Evolutionary conservation across 2,888 invertebrate genomes (phyloP).

Genomic region (Himalopsyche anomala): DNA sequence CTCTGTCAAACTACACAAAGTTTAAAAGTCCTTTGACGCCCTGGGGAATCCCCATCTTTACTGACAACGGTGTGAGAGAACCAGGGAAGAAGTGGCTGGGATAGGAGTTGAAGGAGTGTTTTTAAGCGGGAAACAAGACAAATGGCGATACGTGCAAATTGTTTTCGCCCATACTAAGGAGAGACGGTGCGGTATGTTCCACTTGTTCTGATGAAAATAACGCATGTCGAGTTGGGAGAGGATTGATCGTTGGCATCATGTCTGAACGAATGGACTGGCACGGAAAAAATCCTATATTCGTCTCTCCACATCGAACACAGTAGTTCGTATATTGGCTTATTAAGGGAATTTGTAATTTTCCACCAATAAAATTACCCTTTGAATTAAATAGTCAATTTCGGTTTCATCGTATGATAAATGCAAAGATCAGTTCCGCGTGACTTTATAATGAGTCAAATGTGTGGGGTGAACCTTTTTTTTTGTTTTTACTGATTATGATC

Average conservation of each 20-base stretch:
- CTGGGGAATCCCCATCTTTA: not conserved
- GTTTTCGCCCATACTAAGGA: conserved; percentile 21
- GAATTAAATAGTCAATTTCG: too few relatives aligned
- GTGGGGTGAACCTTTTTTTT: too few relatives aligned
- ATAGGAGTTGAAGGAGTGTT: conserved; percentile 18
- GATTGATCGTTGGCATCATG: not conserved
- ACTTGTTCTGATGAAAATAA: conserved; percentile 29
- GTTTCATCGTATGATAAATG: too few relatives aligned
- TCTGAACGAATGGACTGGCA: not conserved
- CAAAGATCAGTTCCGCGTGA: too few relatives aligned
- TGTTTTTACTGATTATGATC: too few relatives aligned
- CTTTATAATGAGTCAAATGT: too few relatives aligned
- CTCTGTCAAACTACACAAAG: conserved; percentile 14
- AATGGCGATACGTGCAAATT: conserved; percentile 30
- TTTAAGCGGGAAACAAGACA: conserved; percentile 21
- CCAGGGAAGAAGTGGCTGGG: not conserved
- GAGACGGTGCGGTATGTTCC: conserved; percentile 2
- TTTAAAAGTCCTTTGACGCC: conserved; percentile 12
- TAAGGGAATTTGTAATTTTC: too few relatives aligned
- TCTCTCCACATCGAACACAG: too few relatives aligned
- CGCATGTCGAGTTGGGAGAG: conserved; percentile 11
- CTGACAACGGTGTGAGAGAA: not conserved
- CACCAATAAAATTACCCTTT: too few relatives aligned
- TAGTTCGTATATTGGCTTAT: too few relatives aligned
- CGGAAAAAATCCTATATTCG: not conserved